Evolutionary conservation across 2,797 vertebrate genomes (phyloP).

Genomic region (Erethizon dorsatum): DNA sequence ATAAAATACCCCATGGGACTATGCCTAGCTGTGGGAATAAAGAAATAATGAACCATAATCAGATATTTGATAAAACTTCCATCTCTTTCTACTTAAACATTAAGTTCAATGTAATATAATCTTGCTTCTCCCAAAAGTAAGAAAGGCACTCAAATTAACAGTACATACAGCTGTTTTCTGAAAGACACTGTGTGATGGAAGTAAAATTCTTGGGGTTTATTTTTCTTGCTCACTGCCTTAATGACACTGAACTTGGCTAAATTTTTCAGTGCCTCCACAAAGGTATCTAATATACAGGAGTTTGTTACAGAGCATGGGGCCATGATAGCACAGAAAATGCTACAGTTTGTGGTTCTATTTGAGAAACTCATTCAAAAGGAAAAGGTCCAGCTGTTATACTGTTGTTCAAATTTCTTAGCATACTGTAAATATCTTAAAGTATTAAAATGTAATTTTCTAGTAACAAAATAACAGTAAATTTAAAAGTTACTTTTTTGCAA

Average conservation of each 20-base stretch:
- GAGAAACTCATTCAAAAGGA: constrained; percentile 69
- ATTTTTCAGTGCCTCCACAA: not conserved
- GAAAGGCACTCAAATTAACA: constrained; percentile 82
- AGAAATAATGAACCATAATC: constrained; percentile 38
- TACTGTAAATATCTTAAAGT: constrained; percentile 57
- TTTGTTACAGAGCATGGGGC: not conserved
- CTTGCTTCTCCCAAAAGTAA: constrained; percentile 46
- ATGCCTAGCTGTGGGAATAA: constrained; percentile 15
- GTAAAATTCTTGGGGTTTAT: constrained; percentile 11
- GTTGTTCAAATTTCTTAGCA: constrained; percentile 53
- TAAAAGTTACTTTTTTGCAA: constrained; percentile 13
- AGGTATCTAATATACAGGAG: not conserved
- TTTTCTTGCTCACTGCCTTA: constrained; percentile 33
- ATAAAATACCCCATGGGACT: not conserved
- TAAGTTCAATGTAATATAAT: constrained; percentile 63
- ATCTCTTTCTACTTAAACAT: constrained; percentile 46
- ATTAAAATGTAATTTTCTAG: constrained; percentile 74
- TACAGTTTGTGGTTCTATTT: constrained; percentile 15
- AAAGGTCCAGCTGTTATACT: constrained; percentile 50
- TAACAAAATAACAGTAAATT: constrained; percentile 70
- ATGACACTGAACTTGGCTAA: not conserved
- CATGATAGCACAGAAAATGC: not conserved
- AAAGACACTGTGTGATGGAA: constrained; percentile 61
- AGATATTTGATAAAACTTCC: constrained; percentile 30
- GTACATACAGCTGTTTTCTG: constrained; percentile 49